These are phyloP conservation scores for Pandemis corylana DNA, from an alignment of 2,888 invertebrate species.

Conservation along the genomic window DNA sequence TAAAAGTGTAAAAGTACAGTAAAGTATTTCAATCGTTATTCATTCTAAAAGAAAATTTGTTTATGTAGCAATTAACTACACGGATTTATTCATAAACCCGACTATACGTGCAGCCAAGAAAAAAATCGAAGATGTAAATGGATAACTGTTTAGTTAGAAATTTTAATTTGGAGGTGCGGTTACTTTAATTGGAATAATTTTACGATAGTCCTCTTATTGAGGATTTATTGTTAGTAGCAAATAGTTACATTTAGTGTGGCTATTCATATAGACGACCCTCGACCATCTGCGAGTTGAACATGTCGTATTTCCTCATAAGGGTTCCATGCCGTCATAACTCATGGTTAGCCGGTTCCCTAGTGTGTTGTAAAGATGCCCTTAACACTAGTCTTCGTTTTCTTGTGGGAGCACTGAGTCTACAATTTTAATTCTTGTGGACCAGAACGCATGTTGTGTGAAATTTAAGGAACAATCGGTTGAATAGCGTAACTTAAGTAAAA, in stretches of 20 bases:
- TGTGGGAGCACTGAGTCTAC: conserved; percentile 63
- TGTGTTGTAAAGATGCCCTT: conserved; percentile 83
- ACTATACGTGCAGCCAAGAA: too few species aligned
- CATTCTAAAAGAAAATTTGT: too few species aligned
- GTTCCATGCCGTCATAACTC: conserved; percentile 81
- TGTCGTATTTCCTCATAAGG: conserved; percentile 84
- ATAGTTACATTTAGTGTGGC: conserved; percentile 52
- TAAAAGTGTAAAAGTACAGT: too few species aligned
- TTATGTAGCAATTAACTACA: too few species aligned
- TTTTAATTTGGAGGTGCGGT: background rate
- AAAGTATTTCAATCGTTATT: too few species aligned
- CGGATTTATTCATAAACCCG: too few species aligned
- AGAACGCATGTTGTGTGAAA: conserved; percentile 41
- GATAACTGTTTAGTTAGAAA: background rate
- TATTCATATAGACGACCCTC: conserved; percentile 75
- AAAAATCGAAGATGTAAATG: too few species aligned
- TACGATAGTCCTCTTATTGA: background rate
- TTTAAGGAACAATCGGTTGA: background rate
- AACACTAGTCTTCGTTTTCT: conserved; percentile 83
- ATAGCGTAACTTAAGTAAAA: background rate
- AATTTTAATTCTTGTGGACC: conserved; percentile 54
- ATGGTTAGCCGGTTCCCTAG: conserved; percentile 79
- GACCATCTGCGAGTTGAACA: conserved; percentile 68
- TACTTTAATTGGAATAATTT: background rate
- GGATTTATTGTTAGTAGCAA: conserved; percentile 1